A percentile compares a stretch with the other conserved stretches of the same genome.
These are phyloP conservation scores for Corythucha ciliata DNA, from an alignment of 2,888 invertebrate species.

Conservation along the genomic window DNA sequence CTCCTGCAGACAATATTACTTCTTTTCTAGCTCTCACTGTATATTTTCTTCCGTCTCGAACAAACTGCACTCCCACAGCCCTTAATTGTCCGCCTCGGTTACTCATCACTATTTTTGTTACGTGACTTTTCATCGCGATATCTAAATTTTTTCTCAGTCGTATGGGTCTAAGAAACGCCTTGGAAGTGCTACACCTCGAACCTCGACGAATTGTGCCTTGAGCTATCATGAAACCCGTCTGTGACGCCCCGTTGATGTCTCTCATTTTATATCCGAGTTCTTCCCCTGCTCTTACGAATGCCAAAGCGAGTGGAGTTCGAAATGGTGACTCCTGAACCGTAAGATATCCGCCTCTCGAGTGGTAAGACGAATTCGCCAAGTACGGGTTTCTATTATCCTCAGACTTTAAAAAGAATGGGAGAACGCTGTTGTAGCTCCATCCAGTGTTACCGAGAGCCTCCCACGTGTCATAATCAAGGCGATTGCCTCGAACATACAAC, in stretches of 20 bases:
- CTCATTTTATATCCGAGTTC: conserved; percentile 73
- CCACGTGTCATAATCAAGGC: conserved; percentile 81
- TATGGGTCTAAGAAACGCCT: conserved; percentile 75
- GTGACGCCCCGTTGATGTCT: conserved; percentile 72
- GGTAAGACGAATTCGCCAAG: conserved; percentile 62
- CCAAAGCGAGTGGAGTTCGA: conserved; percentile 70
- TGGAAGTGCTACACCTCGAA: conserved; percentile 76
- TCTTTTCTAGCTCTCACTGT: conserved; percentile 65
- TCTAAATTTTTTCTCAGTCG: conserved; percentile 68
- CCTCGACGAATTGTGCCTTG: conserved; percentile 78
- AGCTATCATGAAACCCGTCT: conserved; percentile 78
- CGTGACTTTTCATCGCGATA: conserved; percentile 67
- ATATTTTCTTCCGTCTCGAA: conserved; percentile 54
- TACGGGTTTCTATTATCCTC: conserved; percentile 83
- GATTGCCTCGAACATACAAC: conserved; percentile 83
- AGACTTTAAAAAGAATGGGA: conserved; percentile 77
- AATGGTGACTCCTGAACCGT: conserved; percentile 75
- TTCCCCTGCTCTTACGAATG: conserved; percentile 69
- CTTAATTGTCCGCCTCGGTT: conserved; percentile 44
- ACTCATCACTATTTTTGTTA: conserved; percentile 48
- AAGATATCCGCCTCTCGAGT: conserved; percentile 66
- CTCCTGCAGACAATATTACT: conserved; percentile 76
- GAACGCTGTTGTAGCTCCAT: conserved; percentile 73
- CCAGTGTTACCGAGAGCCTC: conserved; percentile 71
- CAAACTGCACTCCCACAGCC: conserved; percentile 66